phyloP scores from a whole-genome alignment of 2,888 invertebrate genomes.

The Acanthopleura granulata region DNA sequence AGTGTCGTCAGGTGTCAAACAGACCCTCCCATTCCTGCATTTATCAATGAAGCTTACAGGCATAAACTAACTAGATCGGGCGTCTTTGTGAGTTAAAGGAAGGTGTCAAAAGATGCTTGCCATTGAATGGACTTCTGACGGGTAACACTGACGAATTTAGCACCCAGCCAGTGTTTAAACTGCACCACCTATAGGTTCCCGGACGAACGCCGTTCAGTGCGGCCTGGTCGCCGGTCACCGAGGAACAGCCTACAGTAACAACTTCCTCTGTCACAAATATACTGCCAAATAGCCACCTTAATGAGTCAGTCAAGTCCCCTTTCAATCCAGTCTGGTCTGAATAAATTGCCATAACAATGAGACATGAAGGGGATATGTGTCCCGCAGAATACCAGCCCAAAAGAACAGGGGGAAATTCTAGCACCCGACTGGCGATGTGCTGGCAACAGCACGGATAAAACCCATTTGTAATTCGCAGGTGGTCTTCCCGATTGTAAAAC shows the following conservation, averaged over 20 bases:
- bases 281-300: background rate
- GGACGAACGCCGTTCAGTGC: background rate
- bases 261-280: background rate
- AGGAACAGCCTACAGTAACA: too few relatives aligned
- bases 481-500: background rate
- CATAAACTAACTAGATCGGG: too few relatives aligned
- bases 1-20: too few relatives aligned
- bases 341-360: background rate
- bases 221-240: too few relatives aligned
- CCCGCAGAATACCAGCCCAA: background rate
- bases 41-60: too few relatives aligned
- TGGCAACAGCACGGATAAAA: slow-evolving; percentile 13
- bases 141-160: background rate
- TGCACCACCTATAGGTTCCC: background rate
- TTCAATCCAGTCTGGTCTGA: background rate
- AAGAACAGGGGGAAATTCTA: background rate
- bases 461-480: slow-evolving; percentile 12
- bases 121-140: background rate
- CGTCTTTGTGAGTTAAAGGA: background rate
- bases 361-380: background rate
- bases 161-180: background rate
- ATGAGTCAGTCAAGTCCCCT: background rate
- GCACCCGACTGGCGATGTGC: background rate
- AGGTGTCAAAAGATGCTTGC: background rate
- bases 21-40: too few relatives aligned